Evolutionary conservation across 2,113 vertebrate genomes (phyloP), one percentile per base, ranked within the genome.

Genomic region (Piprites chloris): DNA sequence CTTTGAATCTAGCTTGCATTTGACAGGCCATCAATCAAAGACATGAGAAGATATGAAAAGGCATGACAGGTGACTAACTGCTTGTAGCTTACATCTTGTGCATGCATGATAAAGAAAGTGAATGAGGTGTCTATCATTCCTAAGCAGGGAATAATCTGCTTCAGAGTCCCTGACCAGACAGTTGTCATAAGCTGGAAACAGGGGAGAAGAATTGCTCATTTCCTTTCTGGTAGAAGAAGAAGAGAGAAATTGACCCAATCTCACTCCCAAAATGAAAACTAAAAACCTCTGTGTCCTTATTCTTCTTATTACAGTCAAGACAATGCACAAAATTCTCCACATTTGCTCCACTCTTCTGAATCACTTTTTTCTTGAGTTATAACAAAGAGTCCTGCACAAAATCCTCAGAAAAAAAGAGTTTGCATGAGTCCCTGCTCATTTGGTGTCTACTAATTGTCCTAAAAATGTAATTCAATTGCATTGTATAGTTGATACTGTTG

Each of bases 11-110:
- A 78, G 73, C 63, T 92, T 85, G 58, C 15, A n/a, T 97, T 95
- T 96, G 87, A 73, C 85, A 95, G 75, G 52, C 78, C 82, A 90
- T 73, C 68, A 96, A 85, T 96, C 91, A 89, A 89, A 90, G 68
- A 65, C 6, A 0, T 84, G 58, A 92, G 62, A 89, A 91, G 59
- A 72, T 78, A 72, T 62, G 83, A 79, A 90, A 82, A 87, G 55
- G 72, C 47, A 80, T 80, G 84, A 66, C 46, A 63, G 41, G 44
- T 92, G 87, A 81, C 74, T 78, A 76, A 88, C 72, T 91, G 42
- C 80, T 93, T 66, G 18, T 77, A 41, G 28, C 66, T 92, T 49
- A 59, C 32, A 56, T 90, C 61, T 59, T 4, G 4, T 72, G 61
- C 41, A 84, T 37, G 72, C 61, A 19, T 61, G 94, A 85, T 53